Percentiles rank a stretch among this genome's conserved stretches.
phyloP scores from a whole-genome alignment of 1,140 invertebrate genomes.

The Stenopsyche tienmushanensis region DNA sequence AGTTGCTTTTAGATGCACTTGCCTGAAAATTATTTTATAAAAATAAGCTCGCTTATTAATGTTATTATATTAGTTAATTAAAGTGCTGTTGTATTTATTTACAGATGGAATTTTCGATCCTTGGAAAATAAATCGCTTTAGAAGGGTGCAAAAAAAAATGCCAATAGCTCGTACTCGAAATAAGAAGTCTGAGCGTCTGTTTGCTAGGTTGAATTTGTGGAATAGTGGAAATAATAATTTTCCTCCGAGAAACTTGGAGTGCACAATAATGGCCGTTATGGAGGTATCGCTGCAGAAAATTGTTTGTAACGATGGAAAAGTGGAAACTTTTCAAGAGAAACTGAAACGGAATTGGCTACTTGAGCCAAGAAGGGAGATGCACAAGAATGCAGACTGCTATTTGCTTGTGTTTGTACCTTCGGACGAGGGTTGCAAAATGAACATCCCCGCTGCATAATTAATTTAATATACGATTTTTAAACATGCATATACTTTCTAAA shows the following conservation, averaged over 20 bases:
- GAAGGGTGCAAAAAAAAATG: no score
- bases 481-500: no score
- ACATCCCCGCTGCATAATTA: no score
- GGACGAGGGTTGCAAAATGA: no score
- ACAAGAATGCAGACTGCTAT: background rate
- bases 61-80: no score
- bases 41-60: no score
- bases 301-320: conserved; percentile 33
- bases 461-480: no score
- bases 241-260: conserved; percentile 22
- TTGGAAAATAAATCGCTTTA: no score
- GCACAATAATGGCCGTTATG: conserved; percentile 37
- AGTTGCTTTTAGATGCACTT: background rate
- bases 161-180: background rate
- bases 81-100: no score
- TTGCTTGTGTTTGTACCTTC: no score
- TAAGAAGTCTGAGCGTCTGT: background rate
- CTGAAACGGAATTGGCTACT: conserved; percentile 19
- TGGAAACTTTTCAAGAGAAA: conserved; percentile 19
- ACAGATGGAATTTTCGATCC: no score
- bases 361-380: background rate
- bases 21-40: background rate
- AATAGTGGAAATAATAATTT: conserved; percentile 32
- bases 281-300: conserved; percentile 37
- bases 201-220: no score